These are phyloP conservation scores for Spinus pinus DNA, from an alignment of 2,797 vertebrate species.

Conservation along the genomic window DNA sequence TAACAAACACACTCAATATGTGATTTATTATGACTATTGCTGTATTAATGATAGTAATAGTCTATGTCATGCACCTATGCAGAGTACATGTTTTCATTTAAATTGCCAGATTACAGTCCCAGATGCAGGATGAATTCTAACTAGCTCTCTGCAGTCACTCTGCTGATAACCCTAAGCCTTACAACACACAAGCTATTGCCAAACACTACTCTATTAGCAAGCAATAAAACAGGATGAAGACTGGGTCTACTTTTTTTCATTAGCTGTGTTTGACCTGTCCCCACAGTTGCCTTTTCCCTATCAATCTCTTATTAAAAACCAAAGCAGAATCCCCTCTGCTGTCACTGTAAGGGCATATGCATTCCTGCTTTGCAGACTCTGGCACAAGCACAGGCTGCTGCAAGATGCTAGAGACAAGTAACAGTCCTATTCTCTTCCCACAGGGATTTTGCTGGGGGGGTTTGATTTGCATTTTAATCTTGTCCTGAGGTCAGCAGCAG, in stretches of 20 bases:
- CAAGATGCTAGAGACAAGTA: not conserved
- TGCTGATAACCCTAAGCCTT: constrained; percentile 65
- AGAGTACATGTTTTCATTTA: constrained; percentile 14
- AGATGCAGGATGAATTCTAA: constrained; percentile 48
- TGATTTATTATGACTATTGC: constrained; percentile 49
- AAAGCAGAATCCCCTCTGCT: not conserved
- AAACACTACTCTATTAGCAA: constrained; percentile 30
- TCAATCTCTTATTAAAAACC: constrained; percentile 23
- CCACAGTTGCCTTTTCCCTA: not conserved
- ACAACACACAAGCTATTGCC: constrained; percentile 29
- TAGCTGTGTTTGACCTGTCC: constrained; percentile 2
- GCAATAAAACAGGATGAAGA: not conserved
- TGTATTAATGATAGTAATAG: constrained; percentile 40
- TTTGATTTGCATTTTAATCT: not conserved
- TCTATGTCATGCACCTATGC: constrained; percentile 34
- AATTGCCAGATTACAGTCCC: constrained; percentile 30
- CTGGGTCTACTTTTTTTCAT: not conserved
- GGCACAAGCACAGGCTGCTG: not conserved
- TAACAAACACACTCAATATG: constrained; percentile 21
- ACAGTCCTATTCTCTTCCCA: not conserved
- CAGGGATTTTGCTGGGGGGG: not conserved
- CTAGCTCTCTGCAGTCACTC: constrained; percentile 38
- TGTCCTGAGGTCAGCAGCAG: not conserved
- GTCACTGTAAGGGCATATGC: not conserved
- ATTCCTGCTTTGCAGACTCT: not conserved